Conservation (phyloP, 1,140 invertebrate genomes). For the Physella acuta region DNA sequence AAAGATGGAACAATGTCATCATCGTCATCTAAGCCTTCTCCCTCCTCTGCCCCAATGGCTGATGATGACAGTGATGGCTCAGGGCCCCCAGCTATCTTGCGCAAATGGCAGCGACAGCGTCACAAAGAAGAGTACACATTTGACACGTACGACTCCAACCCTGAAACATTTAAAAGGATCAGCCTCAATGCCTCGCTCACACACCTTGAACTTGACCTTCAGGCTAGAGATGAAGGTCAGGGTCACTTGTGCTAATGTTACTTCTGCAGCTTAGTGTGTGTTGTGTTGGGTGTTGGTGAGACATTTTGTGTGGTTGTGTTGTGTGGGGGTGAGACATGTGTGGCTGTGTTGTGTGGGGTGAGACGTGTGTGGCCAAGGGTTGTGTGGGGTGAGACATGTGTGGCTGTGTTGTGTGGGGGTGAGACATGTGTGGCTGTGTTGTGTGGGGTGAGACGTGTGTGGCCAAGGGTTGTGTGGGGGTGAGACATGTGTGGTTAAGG, state of each 20-base stretch:
- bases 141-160: conserved; percentile 2
- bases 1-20: too few species aligned
- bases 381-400: too few species aligned
- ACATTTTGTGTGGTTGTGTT: too few species aligned
- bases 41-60: background rate
- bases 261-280: background rate
- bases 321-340: too few species aligned
- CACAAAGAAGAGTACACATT: conserved; percentile 34
- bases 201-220: background rate
- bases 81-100: conserved; percentile 44
- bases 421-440: too few species aligned
- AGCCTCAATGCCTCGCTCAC: conserved; percentile 1
- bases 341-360: too few species aligned
- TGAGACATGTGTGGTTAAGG: too few species aligned
- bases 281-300: too few species aligned
- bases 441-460: too few species aligned
- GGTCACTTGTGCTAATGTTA: background rate
- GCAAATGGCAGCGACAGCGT: conserved; percentile 45
- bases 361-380: too few species aligned
- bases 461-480: too few species aligned
- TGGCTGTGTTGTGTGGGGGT: too few species aligned
- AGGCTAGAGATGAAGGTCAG: conserved; percentile 12
- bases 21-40: background rate
- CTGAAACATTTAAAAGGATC: conserved; percentile 2
- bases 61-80: conserved; percentile 18